These are phyloP conservation scores for Liodrosophila aerea DNA, from an alignment of 2,888 invertebrate species.

Conservation along the genomic window DNA sequence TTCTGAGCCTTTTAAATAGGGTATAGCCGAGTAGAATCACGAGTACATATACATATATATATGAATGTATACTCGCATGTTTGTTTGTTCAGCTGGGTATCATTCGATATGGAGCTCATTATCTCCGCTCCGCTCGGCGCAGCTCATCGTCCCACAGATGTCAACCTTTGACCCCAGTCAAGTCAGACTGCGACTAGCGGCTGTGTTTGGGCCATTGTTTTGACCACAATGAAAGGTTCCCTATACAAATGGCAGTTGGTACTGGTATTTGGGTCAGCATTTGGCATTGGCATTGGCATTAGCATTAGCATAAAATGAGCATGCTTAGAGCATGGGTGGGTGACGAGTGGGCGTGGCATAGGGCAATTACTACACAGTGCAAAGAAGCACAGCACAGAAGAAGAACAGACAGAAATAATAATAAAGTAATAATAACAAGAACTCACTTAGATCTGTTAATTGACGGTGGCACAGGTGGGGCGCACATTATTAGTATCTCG, in stretches of 20 bases:
- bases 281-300: constrained; percentile 42
- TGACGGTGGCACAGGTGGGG: constrained; percentile 40
- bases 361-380: constrained; percentile 16
- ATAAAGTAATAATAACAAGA: not conserved
- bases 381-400: not conserved
- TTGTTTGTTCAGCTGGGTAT: constrained; percentile 18
- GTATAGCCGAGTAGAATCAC: no score
- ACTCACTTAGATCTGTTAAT: constrained; percentile 36
- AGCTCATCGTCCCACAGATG: not conserved
- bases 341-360: constrained; percentile 7
- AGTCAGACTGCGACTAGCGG: not conserved
- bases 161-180: constrained; percentile 6
- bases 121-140: constrained; percentile 8
- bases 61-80: no score
- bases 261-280: constrained; percentile 50
- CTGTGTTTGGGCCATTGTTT: not conserved
- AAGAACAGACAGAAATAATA: constrained; percentile 2
- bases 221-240: constrained; percentile 1
- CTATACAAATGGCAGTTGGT: constrained; percentile 5
- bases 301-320: constrained; percentile 61
- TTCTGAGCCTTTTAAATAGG: no score
- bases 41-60: no score
- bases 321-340: constrained; percentile 29
- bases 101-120: constrained; percentile 18
- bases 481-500: constrained; percentile 19